These are phyloP conservation scores for Pherbina coryleti DNA, from an alignment of 2,888 invertebrate genomes.

Conservation along the genomic window DNA sequence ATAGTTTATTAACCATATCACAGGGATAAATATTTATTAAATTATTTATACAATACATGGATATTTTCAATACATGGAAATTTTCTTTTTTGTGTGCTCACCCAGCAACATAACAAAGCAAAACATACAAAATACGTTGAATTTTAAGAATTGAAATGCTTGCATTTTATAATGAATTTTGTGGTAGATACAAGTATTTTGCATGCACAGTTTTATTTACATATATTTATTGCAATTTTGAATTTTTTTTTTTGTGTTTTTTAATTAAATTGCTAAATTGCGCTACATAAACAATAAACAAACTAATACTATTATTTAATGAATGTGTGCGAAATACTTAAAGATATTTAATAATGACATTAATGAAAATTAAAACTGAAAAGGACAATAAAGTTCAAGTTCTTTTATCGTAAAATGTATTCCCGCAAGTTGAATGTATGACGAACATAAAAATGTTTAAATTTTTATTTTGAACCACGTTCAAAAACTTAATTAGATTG, in stretches of 20 bases:
- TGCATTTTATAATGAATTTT: not conserved
- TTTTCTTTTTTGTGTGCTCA: not conserved
- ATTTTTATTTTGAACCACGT: not conserved
- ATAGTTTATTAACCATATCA: conserved; percentile 63
- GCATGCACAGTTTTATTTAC: not conserved
- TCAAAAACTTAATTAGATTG: no score
- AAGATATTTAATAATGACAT: not conserved
- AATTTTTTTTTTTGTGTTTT: not conserved
- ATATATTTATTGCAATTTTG: not conserved
- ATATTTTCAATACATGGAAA: not conserved
- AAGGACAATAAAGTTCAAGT: no score
- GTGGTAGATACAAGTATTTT: not conserved
- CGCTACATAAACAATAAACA: not conserved
- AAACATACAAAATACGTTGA: not conserved
- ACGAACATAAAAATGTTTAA: not conserved
- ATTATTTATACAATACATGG: conserved; percentile 13
- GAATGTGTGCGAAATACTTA: not conserved
- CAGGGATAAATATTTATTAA: conserved; percentile 61
- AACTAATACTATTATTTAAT: not conserved
- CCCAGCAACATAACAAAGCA: not conserved
- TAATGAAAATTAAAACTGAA: not conserved
- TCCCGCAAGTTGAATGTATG: no score
- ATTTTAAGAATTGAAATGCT: not conserved
- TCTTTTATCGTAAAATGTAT: no score
- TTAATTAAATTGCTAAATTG: not conserved